These are phyloP conservation scores for Natrix natrix DNA, from an alignment of 2,797 vertebrate genomes.

Conservation along the genomic window DNA sequence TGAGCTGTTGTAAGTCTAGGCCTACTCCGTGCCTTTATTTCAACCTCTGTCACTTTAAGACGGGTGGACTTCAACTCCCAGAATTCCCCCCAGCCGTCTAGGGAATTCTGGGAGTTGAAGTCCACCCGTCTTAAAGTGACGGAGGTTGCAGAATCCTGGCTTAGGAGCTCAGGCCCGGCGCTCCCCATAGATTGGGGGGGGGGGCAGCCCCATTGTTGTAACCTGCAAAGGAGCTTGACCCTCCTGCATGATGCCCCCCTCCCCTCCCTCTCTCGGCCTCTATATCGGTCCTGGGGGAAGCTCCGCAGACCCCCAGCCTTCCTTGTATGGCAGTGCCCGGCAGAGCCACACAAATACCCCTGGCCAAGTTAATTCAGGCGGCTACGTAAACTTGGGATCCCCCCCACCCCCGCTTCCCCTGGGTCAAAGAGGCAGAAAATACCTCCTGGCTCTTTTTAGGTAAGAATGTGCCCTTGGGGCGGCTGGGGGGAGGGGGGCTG, in stretches of 20 bases:
- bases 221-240: too few relatives aligned
- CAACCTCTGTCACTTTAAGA: too few relatives aligned
- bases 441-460: slow-evolving; percentile 58
- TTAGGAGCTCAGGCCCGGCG: too few relatives aligned
- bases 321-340: slow-evolving; percentile 54
- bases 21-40: too few relatives aligned
- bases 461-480: slow-evolving; percentile 4
- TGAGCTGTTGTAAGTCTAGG: too few relatives aligned
- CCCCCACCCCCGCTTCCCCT: slow-evolving; percentile 27
- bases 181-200: neutral
- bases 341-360: neutral
- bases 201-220: neutral
- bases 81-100: neutral
- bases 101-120: neutral
- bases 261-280: neutral
- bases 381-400: slow-evolving; percentile 53
- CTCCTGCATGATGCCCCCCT: neutral
- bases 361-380: slow-evolving; percentile 17
- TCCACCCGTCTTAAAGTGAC: neutral
- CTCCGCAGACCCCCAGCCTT: slow-evolving; percentile 3
- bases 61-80: too few relatives aligned
- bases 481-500: neutral
- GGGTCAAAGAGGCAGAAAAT: slow-evolving; percentile 57
- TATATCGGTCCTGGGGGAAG: neutral
- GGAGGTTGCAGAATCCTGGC: neutral